Base-by-base conservation (phyloP, 2,113 vertebrate species). In the Coptodon bakossiorum region DNA sequence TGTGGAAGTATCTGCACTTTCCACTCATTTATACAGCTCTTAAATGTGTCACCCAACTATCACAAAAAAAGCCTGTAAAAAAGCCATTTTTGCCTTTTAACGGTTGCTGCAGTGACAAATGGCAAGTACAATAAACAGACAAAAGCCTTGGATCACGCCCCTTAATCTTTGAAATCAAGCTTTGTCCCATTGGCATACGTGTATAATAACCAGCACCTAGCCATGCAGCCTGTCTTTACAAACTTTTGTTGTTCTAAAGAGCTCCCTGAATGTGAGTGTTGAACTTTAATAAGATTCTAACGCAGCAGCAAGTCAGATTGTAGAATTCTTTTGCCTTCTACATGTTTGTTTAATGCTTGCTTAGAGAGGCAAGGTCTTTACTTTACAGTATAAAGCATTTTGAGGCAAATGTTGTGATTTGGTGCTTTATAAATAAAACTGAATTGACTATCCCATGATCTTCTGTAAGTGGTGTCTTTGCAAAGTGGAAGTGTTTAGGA, bases 101-200 rank as follows among this genome's bases (percentile, higher is more conserved):
- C 14, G 3, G 34, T 31, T 16, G 6, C 45, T 78, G 66, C 17
- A 40, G 36, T 66, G 48, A 68, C 19, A 53, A n/a, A 76, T 76
- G 71, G 24, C 24, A 76, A 76, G 4, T 48, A 29, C 68, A 73
- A 45, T 27, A 1, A 27, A 1, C 14, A 45, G 8, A 73, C 38
- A 10, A 27, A 73, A 16, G 22, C 9, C 14, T 73, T 48, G 2
- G 22, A 43, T 43, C 68, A 27, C 8, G 0, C 22, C 3, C 22
- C 13, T 17, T 45, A 73, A 27, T 27, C 40, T 73, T 73, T 73
- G 68, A 73, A 73, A 45, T 45, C 8, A 45, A 40, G 68, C 40
- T 73, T 27, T 9, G 40, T 73, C 68, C n/a, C 40, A 27, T 48
- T 17, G 14, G 1, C 40, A 76, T 22, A 48, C 16, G 40, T 29